Conservation (phyloP, 2,888 invertebrate genomes). For the Luperina nickerlii region DNA sequence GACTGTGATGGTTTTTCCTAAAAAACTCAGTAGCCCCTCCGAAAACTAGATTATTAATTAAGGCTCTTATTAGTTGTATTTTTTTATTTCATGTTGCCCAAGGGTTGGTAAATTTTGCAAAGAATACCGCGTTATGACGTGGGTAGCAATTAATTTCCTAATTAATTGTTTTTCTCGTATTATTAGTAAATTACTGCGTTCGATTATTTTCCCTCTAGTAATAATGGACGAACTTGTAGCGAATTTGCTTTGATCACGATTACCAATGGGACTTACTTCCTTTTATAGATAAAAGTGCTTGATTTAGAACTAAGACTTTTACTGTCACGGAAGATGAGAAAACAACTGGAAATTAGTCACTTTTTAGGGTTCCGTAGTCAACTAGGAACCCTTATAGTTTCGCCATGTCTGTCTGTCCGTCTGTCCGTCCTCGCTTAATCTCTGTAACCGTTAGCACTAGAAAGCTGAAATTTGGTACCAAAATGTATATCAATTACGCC, state of each 20-base stretch:
- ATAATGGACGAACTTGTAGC: neutral
- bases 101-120: neutral
- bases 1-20: neutral
- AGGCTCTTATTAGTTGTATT: neutral
- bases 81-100: constrained; percentile 1
- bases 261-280: neutral
- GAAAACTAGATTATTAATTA: neutral
- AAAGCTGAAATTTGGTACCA: too few species aligned
- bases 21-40: neutral
- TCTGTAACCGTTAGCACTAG: too few species aligned
- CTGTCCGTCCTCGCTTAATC: too few species aligned
- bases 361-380: too few species aligned
- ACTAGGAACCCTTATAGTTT: too few species aligned
- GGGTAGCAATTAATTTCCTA: constrained; percentile 9
- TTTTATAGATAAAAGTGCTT: constrained; percentile 4
- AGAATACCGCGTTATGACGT: neutral
- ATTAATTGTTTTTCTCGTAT: constrained; percentile 4
- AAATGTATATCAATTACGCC: too few species aligned
- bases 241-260: constrained; percentile 16
- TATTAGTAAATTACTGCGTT: constrained; percentile 1
- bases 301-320: constrained; percentile 5
- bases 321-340: neutral
- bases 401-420: too few species aligned
- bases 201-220: neutral
- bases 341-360: neutral